phyloP scores from a whole-genome alignment of 1,140 invertebrate species.

The Ectropis grisescens region DNA sequence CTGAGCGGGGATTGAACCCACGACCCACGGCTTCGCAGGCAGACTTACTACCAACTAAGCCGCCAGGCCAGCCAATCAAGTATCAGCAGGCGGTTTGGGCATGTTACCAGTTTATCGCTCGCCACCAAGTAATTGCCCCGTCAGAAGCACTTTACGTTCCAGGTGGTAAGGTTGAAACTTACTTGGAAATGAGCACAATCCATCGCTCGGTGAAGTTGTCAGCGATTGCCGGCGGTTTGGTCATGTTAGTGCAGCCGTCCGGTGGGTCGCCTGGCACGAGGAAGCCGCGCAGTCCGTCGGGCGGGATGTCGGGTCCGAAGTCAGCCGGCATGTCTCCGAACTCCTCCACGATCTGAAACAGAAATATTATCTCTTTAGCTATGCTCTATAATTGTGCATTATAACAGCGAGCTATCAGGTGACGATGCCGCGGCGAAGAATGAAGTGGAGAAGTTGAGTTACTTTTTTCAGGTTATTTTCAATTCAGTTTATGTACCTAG shows the following conservation, averaged over 20 bases:
- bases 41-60: no score
- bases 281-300: conserved; percentile 75
- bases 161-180: conserved; percentile 1
- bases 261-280: conserved; percentile 77
- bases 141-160: no score
- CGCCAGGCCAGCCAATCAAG: no score
- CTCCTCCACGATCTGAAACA: conserved; percentile 72
- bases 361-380: background rate
- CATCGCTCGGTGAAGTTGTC: conserved; percentile 75
- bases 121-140: no score
- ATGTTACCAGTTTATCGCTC: no score
- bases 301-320: conserved; percentile 75
- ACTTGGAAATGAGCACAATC: conserved; percentile 81
- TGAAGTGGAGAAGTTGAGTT: no score
- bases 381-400: background rate
- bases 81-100: no score
- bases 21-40: no score
- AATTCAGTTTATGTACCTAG: background rate
- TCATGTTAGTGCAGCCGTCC: conserved; percentile 75
- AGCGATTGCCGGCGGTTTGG: conserved; percentile 68
- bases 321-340: conserved; percentile 78
- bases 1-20: no score
- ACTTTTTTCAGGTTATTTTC: no score
- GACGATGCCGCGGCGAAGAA: background rate
- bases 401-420: background rate